phyloP scores from a whole-genome alignment of 2,113 vertebrate species.

The Pteruthius melanotis region DNA sequence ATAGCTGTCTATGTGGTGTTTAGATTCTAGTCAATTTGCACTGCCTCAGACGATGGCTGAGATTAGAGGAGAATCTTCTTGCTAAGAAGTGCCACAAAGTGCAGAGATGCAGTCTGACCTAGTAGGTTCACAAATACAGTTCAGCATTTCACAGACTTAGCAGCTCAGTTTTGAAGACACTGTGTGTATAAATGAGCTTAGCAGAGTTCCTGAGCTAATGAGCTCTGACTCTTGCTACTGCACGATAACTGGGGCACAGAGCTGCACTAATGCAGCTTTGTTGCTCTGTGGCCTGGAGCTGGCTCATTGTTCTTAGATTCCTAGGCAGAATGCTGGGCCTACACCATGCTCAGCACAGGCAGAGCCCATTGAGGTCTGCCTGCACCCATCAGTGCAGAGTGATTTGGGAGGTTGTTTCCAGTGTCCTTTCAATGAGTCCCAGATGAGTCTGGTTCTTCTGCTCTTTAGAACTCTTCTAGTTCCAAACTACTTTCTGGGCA shows the following conservation, averaged over 20 bases:
- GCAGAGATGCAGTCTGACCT: background rate
- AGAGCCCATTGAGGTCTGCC: background rate
- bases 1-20: background rate
- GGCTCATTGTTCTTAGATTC: background rate
- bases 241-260: slow-evolving; percentile 10
- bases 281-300: background rate
- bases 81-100: background rate
- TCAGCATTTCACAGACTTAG: slow-evolving; percentile 12
- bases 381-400: background rate
- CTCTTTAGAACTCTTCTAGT: background rate
- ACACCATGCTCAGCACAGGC: background rate
- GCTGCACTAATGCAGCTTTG: slow-evolving; percentile 21
- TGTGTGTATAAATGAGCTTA: slow-evolving; percentile 33
- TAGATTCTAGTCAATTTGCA: background rate
- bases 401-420: background rate
- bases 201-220: slow-evolving; percentile 26
- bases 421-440: background rate
- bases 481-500: background rate
- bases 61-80: background rate
- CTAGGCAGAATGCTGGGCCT: fast-evolving
- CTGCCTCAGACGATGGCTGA: background rate
- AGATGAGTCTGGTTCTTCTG: background rate
- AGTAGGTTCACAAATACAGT: background rate
- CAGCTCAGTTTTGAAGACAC: background rate
- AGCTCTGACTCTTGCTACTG: slow-evolving; percentile 25